These are phyloP conservation scores for Vesta saturnalis DNA, from an alignment of 2,888 invertebrate species.

Conservation along the genomic window DNA sequence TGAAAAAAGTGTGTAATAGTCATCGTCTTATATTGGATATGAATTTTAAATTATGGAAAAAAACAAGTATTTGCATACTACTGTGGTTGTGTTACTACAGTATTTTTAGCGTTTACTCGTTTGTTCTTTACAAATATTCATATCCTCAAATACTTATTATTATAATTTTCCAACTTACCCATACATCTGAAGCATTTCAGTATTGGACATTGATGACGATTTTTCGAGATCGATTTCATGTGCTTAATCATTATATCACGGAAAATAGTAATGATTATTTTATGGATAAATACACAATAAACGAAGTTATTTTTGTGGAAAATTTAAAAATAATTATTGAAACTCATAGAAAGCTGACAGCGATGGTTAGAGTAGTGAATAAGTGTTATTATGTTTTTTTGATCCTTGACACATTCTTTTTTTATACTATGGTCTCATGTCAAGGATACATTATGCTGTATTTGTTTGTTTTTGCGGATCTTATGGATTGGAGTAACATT, in stretches of 20 bases:
- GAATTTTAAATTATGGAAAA: neutral
- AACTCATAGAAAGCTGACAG: neutral
- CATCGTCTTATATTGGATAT: neutral
- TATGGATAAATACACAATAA: neutral
- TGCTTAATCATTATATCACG: neutral
- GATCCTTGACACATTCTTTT: neutral
- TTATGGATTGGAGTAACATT: neutral
- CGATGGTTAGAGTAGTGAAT: neutral
- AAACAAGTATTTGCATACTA: neutral
- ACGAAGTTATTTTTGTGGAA: neutral
- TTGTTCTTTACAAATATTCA: neutral
- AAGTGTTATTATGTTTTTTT: neutral
- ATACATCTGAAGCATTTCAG: neutral
- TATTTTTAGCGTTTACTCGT: neutral
- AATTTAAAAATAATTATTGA: neutral
- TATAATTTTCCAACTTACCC: neutral
- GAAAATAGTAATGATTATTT: neutral
- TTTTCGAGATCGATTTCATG: constrained; percentile 3
- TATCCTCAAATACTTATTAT: neutral
- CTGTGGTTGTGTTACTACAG: neutral
- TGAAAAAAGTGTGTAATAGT: neutral
- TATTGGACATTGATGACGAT: neutral
- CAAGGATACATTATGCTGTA: neutral
- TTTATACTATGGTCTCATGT: neutral
- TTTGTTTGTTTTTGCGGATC: neutral